Base-by-base conservation (phyloP, 2,888 invertebrate species). In the Perizoma flavofasciatum region DNA sequence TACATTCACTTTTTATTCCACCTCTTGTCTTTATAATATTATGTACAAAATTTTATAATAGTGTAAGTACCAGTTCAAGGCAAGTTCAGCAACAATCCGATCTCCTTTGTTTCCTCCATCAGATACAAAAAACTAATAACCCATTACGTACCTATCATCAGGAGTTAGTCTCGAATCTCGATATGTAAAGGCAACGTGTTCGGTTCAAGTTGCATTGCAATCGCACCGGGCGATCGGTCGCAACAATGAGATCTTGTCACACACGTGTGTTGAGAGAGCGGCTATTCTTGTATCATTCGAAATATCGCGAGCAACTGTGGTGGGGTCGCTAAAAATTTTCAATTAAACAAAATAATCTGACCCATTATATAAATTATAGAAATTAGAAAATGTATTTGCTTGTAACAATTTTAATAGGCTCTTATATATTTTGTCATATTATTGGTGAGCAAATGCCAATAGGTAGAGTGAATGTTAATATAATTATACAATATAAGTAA, bases 181-280 rank as follows among this genome's bases (percentile, higher is more conserved):
- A 51, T 57, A 62, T 55, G 55, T 57, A 59, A 57, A 61, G 33
- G 49, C 45, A 75, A 75, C 78, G 77, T 81, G 79, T 81, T 77
- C 73, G 74, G 75, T 71, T 72, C 81, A 78, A 75, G 74, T 68
- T 68, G 69, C 73, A 41, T 68, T 59, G 70, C 78, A 81, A 83
- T 85, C 85, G 72, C 66, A 69, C 72, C 72, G 57, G 61, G 69
- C 70, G 72, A 83, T 82, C 83, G 75, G 69, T 73, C 69, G 75
- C 70, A 79, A 86, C 86, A 88, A 86, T 86, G 78, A 84, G 88
- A 89, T 88, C 85, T 89, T 87, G 88, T 88, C 87, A 86, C 86
- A 86, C 86, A 87, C 81, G 83, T 86, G 82, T 83, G 82, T 74
- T 70, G 71, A 71, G 68, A 63, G 52, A 73, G 76, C 49, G 55